Evolutionary conservation across 2,113 vertebrate genomes (phyloP).

Genomic region (Myrmecophaga tridactyla): DNA sequence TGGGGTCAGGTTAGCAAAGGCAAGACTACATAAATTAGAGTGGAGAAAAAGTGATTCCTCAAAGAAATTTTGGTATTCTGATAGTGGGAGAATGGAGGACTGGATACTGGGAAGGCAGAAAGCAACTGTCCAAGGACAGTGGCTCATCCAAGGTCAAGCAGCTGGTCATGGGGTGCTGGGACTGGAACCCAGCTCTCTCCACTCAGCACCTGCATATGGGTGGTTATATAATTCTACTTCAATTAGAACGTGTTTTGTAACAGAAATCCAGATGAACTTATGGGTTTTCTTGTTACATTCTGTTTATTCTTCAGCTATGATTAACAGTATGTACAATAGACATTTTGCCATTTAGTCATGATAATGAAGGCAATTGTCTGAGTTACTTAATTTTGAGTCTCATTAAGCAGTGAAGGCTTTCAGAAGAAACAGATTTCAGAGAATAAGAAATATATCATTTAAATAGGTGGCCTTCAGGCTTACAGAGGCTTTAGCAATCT

Average conservation of each 20-base stretch:
- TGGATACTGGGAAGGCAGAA: background rate
- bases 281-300: background rate
- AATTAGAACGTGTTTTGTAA: background rate
- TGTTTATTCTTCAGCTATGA: background rate
- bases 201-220: background rate
- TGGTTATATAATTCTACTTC: background rate
- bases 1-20: background rate
- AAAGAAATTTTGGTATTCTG: background rate
- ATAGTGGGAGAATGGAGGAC: background rate
- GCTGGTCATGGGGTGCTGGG: background rate
- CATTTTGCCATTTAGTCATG: background rate
- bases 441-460: background rate
- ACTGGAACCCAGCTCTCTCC: background rate
- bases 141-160: background rate
- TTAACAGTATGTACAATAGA: background rate
- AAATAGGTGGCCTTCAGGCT: background rate
- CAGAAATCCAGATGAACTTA: background rate
- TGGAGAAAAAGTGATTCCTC: constrained; percentile 20
- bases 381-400: constrained; percentile 27
- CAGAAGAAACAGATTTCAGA: constrained; percentile 9
- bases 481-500: background rate
- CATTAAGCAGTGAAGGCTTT: constrained; percentile 37
- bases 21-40: background rate
- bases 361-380: constrained; percentile 1
- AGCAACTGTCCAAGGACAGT: background rate